phyloP scores from a whole-genome alignment of 64 coral and sea anemone species.

The Trachythela sp. region DNA sequence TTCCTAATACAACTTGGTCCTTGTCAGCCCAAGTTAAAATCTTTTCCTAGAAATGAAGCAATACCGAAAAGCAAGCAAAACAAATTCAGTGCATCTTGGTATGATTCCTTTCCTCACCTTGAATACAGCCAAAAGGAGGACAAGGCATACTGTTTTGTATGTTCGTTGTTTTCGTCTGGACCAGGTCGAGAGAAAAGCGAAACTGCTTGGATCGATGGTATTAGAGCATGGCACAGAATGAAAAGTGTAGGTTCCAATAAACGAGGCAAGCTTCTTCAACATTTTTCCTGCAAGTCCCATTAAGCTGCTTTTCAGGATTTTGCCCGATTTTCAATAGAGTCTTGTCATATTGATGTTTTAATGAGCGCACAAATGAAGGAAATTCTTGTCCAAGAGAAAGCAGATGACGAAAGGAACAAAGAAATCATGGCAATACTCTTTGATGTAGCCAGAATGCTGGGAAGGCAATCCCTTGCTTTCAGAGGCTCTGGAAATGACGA shows the following conservation, averaged over 20 bases:
- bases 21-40: not conserved
- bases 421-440: constrained; percentile 4
- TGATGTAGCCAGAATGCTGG: not conserved
- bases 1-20: not conserved
- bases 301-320: not conserved
- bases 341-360: not conserved
- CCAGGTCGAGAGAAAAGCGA: not conserved
- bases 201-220: not conserved
- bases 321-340: not conserved
- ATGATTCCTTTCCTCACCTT: not conserved
- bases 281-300: constrained; percentile 1
- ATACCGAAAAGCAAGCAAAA: not conserved
- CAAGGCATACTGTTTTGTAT: constrained; percentile 9
- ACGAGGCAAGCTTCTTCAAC: not conserved
- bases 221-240: constrained; percentile 4
- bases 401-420: not conserved
- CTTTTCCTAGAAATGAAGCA: not conserved
- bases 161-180: not conserved
- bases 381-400: not conserved
- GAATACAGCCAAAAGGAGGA: constrained; percentile 1
- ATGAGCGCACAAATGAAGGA: not conserved
- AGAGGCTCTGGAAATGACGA: constrained; percentile 2
- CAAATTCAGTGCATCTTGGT: constrained; percentile 8
- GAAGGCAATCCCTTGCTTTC: not conserved
- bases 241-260: not conserved